These are phyloP conservation scores for Uria lomvia DNA, from an alignment of 2,113 vertebrate species.

Conservation along the genomic window DNA sequence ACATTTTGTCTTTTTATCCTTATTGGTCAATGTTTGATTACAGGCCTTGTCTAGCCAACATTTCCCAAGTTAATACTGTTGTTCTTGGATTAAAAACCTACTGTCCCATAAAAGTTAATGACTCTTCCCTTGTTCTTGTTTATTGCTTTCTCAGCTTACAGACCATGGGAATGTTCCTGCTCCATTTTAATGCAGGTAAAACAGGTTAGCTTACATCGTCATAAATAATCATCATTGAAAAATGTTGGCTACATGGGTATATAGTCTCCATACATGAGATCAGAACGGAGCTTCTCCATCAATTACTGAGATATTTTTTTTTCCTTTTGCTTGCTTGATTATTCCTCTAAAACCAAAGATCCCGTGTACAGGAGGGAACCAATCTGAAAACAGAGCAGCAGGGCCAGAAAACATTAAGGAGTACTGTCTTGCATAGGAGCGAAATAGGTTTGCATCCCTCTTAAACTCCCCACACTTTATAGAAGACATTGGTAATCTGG, in stretches of 20 bases:
- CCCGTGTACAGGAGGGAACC: background rate
- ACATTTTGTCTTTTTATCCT: background rate
- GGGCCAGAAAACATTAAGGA: background rate
- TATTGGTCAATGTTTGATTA: background rate
- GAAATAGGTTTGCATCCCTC: background rate
- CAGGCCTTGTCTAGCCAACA: background rate
- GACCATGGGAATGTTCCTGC: background rate
- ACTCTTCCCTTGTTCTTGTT: background rate
- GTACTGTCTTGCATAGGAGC: background rate
- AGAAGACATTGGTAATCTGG: background rate
- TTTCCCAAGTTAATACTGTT: background rate
- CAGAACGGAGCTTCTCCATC: background rate
- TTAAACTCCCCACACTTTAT: background rate
- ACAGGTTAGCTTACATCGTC: background rate
- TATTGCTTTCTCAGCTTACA: background rate
- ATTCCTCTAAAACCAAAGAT: background rate
- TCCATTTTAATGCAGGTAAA: background rate
- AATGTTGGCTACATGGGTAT: rapidly evolving
- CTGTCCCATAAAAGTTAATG: background rate
- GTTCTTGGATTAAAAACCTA: background rate
- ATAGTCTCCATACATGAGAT: background rate
- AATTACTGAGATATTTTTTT: background rate
- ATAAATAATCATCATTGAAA: background rate
- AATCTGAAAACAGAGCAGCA: background rate
- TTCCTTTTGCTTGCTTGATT: background rate